Evolutionary conservation across 2,888 invertebrate species (phyloP).

Genomic region (Bursaphelenchus okinawaensis): DNA sequence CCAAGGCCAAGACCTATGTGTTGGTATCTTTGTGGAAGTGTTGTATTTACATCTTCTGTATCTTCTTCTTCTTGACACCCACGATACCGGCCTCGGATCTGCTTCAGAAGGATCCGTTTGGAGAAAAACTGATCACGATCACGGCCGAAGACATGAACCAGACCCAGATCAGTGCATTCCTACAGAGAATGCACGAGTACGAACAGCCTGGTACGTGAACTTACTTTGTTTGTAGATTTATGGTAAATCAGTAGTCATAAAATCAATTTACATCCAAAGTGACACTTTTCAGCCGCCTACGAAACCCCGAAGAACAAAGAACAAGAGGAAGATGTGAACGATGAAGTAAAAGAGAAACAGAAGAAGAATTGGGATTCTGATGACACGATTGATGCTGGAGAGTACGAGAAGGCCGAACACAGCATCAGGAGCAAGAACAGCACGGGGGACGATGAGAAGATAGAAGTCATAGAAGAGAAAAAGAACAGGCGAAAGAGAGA

Average conservation of each 20-base stretch:
- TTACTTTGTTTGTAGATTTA: background rate
- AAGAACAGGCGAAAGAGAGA: constrained; percentile 22
- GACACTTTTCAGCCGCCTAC: background rate
- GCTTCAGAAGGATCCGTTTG: constrained; percentile 52
- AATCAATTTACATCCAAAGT: background rate
- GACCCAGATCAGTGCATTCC: constrained; percentile 46
- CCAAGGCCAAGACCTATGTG: constrained; percentile 82
- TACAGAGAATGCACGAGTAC: constrained; percentile 41
- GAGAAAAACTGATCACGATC: constrained; percentile 53
- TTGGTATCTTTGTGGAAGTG: constrained; percentile 86
- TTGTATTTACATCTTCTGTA: constrained; percentile 70
- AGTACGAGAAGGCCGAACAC: constrained; percentile 20
- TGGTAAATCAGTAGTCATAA: background rate
- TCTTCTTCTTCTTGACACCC: constrained; percentile 66
- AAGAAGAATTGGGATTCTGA: constrained; percentile 31
- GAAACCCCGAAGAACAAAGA: constrained; percentile 10
- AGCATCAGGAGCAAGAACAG: constrained; percentile 18
- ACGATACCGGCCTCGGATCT: constrained; percentile 63
- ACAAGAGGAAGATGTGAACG: constrained; percentile 26
- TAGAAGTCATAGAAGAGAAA: constrained; percentile 26
- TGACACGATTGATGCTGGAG: constrained; percentile 31
- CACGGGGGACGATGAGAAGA: constrained; percentile 20
- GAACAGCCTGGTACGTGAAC: constrained; percentile 25
- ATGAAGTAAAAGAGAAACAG: constrained; percentile 12
- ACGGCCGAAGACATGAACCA: constrained; percentile 49